Evolutionary conservation across 1,140 invertebrate genomes (phyloP).

Genomic region (Cylas formicarius): DNA sequence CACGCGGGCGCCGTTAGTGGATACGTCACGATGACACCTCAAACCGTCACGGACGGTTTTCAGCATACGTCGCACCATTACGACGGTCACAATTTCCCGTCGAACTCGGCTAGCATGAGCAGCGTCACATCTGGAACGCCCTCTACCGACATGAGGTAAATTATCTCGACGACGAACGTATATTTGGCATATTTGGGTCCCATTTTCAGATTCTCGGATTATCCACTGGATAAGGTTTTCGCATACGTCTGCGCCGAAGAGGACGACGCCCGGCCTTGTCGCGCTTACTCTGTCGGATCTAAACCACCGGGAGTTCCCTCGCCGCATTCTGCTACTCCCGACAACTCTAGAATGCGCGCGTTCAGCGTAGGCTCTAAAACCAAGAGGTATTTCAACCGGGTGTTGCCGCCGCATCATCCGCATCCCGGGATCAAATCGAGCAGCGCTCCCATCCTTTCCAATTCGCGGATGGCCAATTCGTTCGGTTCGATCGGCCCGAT

Average conservation of each 20-base stretch:
- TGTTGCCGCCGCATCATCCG: slow-evolving; percentile 35
- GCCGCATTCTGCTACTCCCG: slow-evolving; percentile 22
- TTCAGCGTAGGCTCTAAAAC: slow-evolving; percentile 63
- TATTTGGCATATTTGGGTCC: background rate
- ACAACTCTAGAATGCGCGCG: slow-evolving; percentile 51
- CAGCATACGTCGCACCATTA: slow-evolving; percentile 53
- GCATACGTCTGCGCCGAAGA: slow-evolving; percentile 54
- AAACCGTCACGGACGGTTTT: slow-evolving; percentile 49
- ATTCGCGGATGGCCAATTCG: slow-evolving; percentile 46
- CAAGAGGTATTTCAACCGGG: slow-evolving; percentile 38
- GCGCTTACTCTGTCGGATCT: slow-evolving; percentile 84
- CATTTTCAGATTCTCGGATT: slow-evolving; percentile 49
- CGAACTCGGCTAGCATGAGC: slow-evolving; percentile 55
- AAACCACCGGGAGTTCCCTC: slow-evolving; percentile 45
- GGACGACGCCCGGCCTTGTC: slow-evolving; percentile 53
- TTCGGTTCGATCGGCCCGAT: slow-evolving; percentile 59
- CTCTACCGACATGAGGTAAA: slow-evolving; percentile 47
- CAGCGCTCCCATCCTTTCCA: slow-evolving; percentile 50
- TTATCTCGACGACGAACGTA: slow-evolving; percentile 23
- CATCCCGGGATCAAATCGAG: slow-evolving; percentile 46
- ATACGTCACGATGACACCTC: slow-evolving; percentile 59
- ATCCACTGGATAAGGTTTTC: slow-evolving; percentile 59
- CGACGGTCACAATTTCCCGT: slow-evolving; percentile 47
- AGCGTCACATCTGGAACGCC: slow-evolving; percentile 68
- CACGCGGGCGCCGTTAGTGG: slow-evolving; percentile 7